These are phyloP conservation scores for Tiaroga cobitis DNA, from an alignment of 2,797 vertebrate genomes.

Conservation along the genomic window DNA sequence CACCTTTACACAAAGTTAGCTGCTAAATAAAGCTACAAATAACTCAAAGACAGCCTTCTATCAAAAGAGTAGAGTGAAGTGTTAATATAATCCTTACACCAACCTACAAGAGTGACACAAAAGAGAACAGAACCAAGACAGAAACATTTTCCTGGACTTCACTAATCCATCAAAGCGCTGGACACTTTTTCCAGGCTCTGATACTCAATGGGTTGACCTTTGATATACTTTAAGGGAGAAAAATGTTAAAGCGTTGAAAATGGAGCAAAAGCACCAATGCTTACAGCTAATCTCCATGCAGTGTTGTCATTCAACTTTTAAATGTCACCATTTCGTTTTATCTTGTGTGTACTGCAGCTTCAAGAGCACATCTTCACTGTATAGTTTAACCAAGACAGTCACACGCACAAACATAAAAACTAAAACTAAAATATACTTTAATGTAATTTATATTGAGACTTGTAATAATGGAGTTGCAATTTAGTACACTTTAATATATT, in stretches of 20 bases:
- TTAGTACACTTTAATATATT: neutral
- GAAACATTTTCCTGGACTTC: constrained; percentile 37
- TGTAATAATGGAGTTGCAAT: neutral
- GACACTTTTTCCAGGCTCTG: constrained; percentile 21
- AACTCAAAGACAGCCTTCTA: neutral
- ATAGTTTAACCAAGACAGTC: neutral
- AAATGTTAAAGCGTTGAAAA: constrained; percentile 41
- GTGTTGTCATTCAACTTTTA: constrained; percentile 48
- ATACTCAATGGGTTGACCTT: constrained; percentile 32
- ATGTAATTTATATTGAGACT: neutral
- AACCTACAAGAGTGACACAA: constrained; percentile 27
- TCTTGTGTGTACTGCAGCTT: constrained; percentile 31
- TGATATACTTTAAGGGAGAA: constrained; percentile 45
- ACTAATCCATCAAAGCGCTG: constrained; percentile 52
- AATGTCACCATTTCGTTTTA: constrained; percentile 51
- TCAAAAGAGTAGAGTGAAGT: neutral
- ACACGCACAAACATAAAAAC: neutral
- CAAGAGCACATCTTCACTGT: constrained; percentile 16
- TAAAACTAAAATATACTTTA: neutral
- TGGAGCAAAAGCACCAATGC: constrained; percentile 29
- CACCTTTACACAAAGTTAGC: neutral
- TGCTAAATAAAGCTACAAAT: constrained; percentile 5
- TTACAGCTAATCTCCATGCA: constrained; percentile 41
- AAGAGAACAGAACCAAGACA: constrained; percentile 44
- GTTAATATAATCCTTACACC: constrained; percentile 32